Conservation (phyloP, 2,797 vertebrate genomes). For the Austrolebias charrua region DNA sequence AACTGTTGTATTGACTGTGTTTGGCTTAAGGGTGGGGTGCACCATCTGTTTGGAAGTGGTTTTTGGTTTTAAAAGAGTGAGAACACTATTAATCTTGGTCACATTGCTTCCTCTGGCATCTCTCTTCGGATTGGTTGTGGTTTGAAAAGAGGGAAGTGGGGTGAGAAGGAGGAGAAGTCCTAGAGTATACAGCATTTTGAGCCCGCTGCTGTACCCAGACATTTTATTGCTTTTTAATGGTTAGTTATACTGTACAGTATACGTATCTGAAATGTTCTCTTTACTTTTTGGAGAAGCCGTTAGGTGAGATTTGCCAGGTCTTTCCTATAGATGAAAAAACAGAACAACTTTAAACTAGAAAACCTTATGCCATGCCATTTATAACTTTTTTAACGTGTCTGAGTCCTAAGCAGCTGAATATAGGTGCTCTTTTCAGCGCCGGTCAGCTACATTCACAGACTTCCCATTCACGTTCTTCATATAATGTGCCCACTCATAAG, state of each 20-base stretch:
- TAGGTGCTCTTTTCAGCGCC: constrained; percentile 12
- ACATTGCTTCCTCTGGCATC: constrained; percentile 63
- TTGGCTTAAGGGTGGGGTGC: constrained; percentile 62
- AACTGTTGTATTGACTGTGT: constrained; percentile 57
- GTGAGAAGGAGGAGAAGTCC: constrained; percentile 75
- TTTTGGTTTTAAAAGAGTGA: constrained; percentile 70
- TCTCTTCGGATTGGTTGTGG: constrained; percentile 69
- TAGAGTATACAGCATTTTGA: constrained; percentile 78
- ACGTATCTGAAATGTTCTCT: constrained; percentile 44
- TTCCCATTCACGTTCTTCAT: constrained; percentile 35
- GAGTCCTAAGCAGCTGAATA: constrained; percentile 10
- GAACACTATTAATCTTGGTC: constrained; percentile 57
- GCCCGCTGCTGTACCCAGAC: constrained; percentile 41
- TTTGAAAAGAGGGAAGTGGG: constrained; percentile 74
- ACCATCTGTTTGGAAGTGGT: constrained; percentile 59
- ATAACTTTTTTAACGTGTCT: constrained; percentile 4
- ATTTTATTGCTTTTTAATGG: constrained; percentile 42
- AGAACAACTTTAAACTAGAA: constrained; percentile 33
- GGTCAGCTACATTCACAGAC: constrained; percentile 34
- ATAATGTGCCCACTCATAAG: constrained; percentile 4
- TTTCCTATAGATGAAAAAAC: constrained; percentile 58
- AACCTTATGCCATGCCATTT: constrained; percentile 8
- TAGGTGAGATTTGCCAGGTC: constrained; percentile 39
- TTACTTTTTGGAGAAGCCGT: constrained; percentile 37
- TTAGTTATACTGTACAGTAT: constrained; percentile 42